These are phyloP conservation scores for Chaetura pelagica DNA, from an alignment of 2,113 vertebrate genomes.

Conservation along the genomic window DNA sequence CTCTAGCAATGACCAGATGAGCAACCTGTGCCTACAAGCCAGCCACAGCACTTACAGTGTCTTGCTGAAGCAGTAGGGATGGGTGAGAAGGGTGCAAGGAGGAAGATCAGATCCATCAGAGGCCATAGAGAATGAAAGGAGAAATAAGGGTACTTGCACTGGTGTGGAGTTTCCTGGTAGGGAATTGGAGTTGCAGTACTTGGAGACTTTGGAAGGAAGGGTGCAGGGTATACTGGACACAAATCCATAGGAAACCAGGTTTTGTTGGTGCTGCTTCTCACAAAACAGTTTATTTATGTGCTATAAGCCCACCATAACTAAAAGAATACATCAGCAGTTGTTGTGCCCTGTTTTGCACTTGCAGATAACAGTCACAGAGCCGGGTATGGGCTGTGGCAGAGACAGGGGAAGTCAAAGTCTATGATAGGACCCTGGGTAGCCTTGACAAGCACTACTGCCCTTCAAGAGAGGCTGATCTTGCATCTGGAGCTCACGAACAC, in stretches of 20 bases:
- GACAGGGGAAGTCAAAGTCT: neutral
- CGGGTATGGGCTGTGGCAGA: neutral
- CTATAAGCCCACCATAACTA: neutral
- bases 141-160: neutral
- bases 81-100: neutral
- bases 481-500: neutral
- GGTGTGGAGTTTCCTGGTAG: neutral
- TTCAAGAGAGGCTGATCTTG: neutral
- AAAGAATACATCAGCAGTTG: neutral
- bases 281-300: neutral
- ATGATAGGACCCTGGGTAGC: neutral
- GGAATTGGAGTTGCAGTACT: neutral
- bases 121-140: neutral
- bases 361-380: neutral
- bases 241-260: neutral
- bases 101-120: neutral
- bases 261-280: neutral
- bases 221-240: neutral
- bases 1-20: neutral
- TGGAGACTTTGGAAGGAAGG: neutral
- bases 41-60: neutral
- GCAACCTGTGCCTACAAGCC: neutral
- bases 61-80: neutral
- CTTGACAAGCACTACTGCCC: neutral
- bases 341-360: neutral